Conservation (phyloP, 1,140 invertebrate species). For the Neomicropteryx cornuta region DNA sequence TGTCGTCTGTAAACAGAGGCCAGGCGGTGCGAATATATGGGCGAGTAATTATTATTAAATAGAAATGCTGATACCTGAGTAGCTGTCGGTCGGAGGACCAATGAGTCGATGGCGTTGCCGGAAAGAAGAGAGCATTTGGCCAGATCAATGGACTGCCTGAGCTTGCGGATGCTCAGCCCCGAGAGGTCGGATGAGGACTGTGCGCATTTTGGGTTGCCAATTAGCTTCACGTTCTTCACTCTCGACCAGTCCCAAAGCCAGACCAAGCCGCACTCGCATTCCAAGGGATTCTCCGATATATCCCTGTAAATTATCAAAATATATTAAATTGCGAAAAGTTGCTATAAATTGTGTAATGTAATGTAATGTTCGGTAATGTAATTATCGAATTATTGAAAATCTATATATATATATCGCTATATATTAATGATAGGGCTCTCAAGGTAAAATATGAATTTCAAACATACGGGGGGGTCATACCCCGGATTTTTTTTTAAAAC, state of each 20-base stretch:
- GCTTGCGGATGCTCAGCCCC: constrained; percentile 53
- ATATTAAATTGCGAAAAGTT: constrained; percentile 9
- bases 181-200: too few relatives aligned
- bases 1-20: too few relatives aligned
- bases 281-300: constrained; percentile 63
- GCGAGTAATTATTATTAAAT: too few relatives aligned
- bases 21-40: too few relatives aligned
- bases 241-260: constrained; percentile 70
- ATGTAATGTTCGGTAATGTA: constrained; percentile 3
- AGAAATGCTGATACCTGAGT: too few relatives aligned
- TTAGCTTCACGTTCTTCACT: constrained; percentile 55
- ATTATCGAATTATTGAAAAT: neutral
- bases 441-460: too few relatives aligned
- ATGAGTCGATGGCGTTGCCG: too few relatives aligned
- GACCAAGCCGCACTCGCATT: constrained; percentile 70
- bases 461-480: too few relatives aligned
- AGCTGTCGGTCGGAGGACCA: too few relatives aligned
- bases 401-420: too few relatives aligned
- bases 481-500: too few relatives aligned
- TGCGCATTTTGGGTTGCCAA: constrained; percentile 59
- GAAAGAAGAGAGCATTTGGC: constrained; percentile 24
- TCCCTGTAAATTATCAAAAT: constrained; percentile 44
- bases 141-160: constrained; percentile 42
- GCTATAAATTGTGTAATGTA: constrained; percentile 8
- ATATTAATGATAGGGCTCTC: too few relatives aligned